A percentile compares a stretch with the other conserved stretches of the same genome.
Conservation (phyloP, 2,113 vertebrate species). For the Nycticorax nycticorax region DNA sequence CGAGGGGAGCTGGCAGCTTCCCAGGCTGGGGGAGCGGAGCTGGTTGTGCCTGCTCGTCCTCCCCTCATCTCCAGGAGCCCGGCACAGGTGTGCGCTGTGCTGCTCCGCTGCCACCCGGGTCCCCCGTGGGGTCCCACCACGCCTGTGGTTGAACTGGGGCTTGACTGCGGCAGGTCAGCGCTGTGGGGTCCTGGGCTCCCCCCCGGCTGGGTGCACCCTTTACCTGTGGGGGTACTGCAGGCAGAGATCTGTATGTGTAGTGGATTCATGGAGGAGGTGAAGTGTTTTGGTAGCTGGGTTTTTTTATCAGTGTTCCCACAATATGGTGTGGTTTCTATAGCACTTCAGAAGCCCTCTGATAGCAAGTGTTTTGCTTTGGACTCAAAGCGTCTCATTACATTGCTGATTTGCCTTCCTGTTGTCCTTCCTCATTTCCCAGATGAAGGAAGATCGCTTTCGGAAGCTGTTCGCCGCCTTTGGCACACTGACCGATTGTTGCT, state of each 20-base stretch:
- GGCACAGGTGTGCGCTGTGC: accelerated
- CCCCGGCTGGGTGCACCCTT: accelerated
- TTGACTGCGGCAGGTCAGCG: neutral
- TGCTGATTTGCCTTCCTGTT: neutral
- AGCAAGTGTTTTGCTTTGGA: accelerated
- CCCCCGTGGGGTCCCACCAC: accelerated
- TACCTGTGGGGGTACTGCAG: neutral
- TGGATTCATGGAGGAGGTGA: accelerated
- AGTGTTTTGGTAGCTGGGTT: accelerated
- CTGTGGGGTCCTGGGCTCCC: neutral
- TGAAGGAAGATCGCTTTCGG: slow-evolving; percentile 91
- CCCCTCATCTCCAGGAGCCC: accelerated
- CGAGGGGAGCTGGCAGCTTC: no score
- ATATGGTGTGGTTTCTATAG: accelerated
- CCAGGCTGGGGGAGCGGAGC: accelerated
- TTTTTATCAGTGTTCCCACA: accelerated
- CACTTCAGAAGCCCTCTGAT: accelerated
- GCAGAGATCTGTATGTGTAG: neutral
- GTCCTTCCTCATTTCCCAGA: slow-evolving; percentile 55
- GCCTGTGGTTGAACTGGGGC: no score
- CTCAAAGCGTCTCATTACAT: accelerated
- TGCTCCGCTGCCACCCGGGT: accelerated
- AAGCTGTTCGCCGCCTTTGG: slow-evolving; percentile 88
- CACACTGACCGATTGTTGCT: slow-evolving; percentile 86
- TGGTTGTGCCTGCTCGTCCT: accelerated